phyloP scores from a whole-genome alignment of 1,140 invertebrate genomes.

The Calycopis cecrops region DNA sequence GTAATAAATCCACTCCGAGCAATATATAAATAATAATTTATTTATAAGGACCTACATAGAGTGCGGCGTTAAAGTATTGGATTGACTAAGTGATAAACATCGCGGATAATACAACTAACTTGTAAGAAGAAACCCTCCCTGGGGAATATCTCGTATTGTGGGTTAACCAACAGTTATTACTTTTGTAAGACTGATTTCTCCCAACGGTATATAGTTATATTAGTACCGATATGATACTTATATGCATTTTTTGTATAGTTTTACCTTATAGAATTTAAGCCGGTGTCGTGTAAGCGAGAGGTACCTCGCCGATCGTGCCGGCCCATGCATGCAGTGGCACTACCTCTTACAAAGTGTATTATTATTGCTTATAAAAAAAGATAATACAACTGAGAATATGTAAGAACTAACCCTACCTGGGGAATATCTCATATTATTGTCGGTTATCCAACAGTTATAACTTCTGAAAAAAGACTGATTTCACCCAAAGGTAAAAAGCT shows the following conservation, averaged over 20 bases:
- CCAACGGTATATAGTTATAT: neutral
- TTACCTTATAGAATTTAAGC: too few relatives aligned
- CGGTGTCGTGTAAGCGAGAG: too few relatives aligned
- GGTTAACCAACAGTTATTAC: neutral
- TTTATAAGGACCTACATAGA: conserved; percentile 3
- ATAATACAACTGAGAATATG: neutral
- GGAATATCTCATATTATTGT: conserved; percentile 5
- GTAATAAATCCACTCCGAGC: neutral
- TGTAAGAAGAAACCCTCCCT: neutral
- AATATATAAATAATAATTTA: conserved; percentile 6
- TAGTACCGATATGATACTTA: too few relatives aligned
- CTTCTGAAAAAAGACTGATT: conserved; percentile 1
- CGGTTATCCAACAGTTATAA: neutral
- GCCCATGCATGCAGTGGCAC: too few relatives aligned
- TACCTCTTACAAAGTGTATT: too few relatives aligned
- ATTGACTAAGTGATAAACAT: conserved; percentile 8
- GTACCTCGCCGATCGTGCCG: too few relatives aligned
- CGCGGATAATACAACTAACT: neutral
- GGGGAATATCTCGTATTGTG: conserved; percentile 4
- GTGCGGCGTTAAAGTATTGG: neutral
- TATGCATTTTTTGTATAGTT: neutral
- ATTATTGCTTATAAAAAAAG: too few relatives aligned
- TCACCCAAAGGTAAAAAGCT: neutral
- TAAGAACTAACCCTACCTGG: neutral
- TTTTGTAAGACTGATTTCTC: conserved; percentile 2